Base-by-base conservation (phyloP, 1,140 invertebrate species). In the Drepana arcuata region DNA sequence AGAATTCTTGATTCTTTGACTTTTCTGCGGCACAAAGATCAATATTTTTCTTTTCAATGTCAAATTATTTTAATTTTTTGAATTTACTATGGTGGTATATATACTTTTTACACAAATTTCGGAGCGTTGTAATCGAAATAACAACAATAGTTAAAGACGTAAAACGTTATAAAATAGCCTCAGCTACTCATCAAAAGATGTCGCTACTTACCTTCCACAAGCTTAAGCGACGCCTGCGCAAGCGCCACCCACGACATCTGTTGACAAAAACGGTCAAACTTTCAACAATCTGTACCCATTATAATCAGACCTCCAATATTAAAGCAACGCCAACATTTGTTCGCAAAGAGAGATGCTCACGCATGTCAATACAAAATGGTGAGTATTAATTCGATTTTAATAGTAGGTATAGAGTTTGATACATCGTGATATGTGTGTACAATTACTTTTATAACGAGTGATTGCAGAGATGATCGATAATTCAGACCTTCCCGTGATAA, bases 331-430 rank as follows among this genome's bases (percentile, higher is more conserved):
- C 11, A 23, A 43, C 25, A 25, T 25, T 16, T 12, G 10, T 0
- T 13, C 10, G n/a, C 10, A 10, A 2, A 7, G 3, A 14, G 14
- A 0, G 1, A 0, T 14, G 13, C 2, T 12, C 14, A 13, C 33
- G 18, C 5, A 27, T 10, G 39, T 50, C 43, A 39, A 31, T 15
- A 6, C 34, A 29, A n/a, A 24, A 2, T 52, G 56, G 54, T 48
- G 7, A 29, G 16, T 27, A 52, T 55, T 74, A 68, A 74, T 74
- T 61, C 59, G 63, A 71, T 71, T 74, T 70, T 74, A 74, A 74
- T 74, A 55, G 53, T 53, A 62, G 46, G 33, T 34, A 30, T 42
- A 48, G 25, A 44, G 30, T 44, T 52, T 64, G 64, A 63, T 58
- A 60, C 50, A 58, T 64, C 34, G 43, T 33, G 38, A 53, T 49